These are phyloP conservation scores for Chloropsis cyanopogon DNA, from an alignment of 2,113 vertebrate species.

Conservation along the genomic window DNA sequence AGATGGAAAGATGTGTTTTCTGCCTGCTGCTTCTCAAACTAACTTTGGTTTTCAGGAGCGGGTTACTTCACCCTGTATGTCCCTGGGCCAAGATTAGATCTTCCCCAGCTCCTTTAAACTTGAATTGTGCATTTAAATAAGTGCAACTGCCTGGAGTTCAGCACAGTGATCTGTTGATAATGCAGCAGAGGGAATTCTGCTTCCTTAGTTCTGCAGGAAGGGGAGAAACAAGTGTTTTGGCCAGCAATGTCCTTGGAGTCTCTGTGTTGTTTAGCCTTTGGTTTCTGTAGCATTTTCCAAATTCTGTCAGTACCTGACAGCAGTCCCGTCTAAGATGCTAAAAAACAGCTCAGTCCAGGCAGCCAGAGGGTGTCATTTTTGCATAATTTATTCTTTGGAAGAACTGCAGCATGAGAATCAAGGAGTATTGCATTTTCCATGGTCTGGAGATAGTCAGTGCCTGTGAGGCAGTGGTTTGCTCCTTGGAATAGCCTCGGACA, in stretches of 20 bases:
- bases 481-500: background rate
- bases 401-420: background rate
- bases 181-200: background rate
- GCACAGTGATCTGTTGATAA: background rate
- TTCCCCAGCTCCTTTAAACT: background rate
- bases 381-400: background rate
- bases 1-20: background rate
- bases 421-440: background rate
- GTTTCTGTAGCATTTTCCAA: background rate
- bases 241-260: background rate
- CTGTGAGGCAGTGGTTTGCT: background rate
- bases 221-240: background rate
- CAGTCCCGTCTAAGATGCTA: background rate
- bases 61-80: background rate
- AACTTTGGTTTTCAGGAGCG: background rate
- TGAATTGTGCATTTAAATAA: background rate
- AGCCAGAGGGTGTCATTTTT: background rate
- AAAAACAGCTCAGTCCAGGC: background rate
- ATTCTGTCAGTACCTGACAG: slow-evolving; percentile 1
- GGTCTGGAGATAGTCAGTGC: background rate
- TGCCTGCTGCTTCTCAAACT: background rate
- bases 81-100: background rate
- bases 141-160: background rate
- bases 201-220: background rate
- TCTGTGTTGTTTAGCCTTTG: background rate